Base-by-base conservation (phyloP, 1,140 invertebrate species). In the Drosophila pectinifera region DNA sequence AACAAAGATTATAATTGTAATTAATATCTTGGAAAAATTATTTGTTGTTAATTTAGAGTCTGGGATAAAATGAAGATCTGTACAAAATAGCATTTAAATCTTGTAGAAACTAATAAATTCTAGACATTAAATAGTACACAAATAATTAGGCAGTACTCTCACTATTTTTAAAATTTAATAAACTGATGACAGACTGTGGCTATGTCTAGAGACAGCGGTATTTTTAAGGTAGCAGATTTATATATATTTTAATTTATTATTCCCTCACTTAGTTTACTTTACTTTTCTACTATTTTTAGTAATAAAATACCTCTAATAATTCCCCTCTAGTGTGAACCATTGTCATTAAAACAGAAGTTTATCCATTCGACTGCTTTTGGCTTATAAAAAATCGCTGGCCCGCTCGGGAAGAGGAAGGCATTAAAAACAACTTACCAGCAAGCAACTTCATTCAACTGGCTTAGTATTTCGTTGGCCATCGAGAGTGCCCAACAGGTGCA, bases 401-500 rank as follows among this genome's bases (percentile, higher is more conserved):
- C 14, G 22, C 8, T 16, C 14, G 36, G 36, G 6, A 67, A 64
- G 13, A 41, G 64, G 43, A 64, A 64, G 59, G 26, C 64, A 68
- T 68, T 68, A 68, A 68, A 68, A 68, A 65, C 59, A 49, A 65
- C 45, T 68, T 68, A 64, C 45, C 59, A n/a, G n/a, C 16, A n/a
- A 42, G n/a, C 20, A 64, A 68, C 45, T 68, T 65, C 49, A 65
- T 68, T 34, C 64, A 20, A 65, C 59, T 68, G 64, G 64, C 64
- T 42, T 48, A 26, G 64, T 68, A 42, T 68, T 65, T 68, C 64
- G 65, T 65, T 64, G 64, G 20, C 59, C 64, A 68, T 68, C 64
- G 51, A 51, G 34, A 36, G 43, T 5, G 20, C 28, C 45, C 64
- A 68, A 68, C 64, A 68, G 64, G 61, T 68, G 64, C 59, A 41